Base-by-base conservation (phyloP, 2,113 vertebrate species). In the Callopanchax toddi region DNA sequence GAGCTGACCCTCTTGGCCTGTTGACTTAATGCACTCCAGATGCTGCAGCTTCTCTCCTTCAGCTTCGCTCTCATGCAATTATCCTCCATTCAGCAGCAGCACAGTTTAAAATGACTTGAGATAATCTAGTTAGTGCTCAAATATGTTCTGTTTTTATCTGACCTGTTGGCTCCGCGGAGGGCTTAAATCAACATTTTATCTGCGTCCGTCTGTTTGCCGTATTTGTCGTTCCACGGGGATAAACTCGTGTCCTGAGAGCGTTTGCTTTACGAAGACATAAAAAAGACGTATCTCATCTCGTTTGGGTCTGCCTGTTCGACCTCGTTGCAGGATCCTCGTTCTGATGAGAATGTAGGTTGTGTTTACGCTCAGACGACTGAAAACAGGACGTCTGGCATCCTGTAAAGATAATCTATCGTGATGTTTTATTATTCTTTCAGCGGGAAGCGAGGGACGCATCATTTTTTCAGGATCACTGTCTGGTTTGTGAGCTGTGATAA, bases 1-100 rank as follows among this genome's bases (percentile, higher is more conserved):
- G 69, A 66, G 76, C 50, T 76, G 73, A 69, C 69, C 86, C 81
- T 66, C 74, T 78, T 52, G 48, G 56, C 71, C 51, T 82, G 78
- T 77, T 81, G 68, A 71, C 71, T 60, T 83, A 78, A 89, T 86
- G 70, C 69, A 44, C 55, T 74, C 73, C 87, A 89, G 86, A 89
- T 86, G 84, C 66, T 76, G 67, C 36, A 6, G 69, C 68, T 60
- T 66, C 60, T 74, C 67, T 87, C 76, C 63, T 81, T 84, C 61
- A 70, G 63, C 72, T 49, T 50, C 29, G 45, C 49, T 81, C 46
- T 39, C 79, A 68, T 67, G 79, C 55, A 71, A 71, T 78, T 68
- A 79, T 61, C 69, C 62, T 61, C 69, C 62, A 52, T 76, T 71
- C 56, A 71, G 61, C 68, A 70, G 20, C 60, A 76, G 73, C 76